Evolutionary conservation across 92 coral and sea anemone genomes (phyloP), one percentile per base, ranked within the genome.

Genomic region (Pocillopora grandis): DNA sequence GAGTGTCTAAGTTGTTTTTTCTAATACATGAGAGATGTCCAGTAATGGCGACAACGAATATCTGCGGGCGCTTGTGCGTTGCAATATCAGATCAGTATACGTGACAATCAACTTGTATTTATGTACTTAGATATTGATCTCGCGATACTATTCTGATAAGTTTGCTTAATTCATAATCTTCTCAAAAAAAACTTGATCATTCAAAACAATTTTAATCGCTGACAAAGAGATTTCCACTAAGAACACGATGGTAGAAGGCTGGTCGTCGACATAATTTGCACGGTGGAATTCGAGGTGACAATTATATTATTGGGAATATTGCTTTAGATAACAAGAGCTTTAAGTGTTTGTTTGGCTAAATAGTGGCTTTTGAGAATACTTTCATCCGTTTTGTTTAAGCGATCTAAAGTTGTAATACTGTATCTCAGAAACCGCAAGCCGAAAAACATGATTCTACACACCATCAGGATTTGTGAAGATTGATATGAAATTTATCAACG

Each of bases 351-450:
- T 81, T 81, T 81, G 77, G 77, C 60, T 71, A 37, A 70, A 81
- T 81, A 81, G 85, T 59, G 85, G 85, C 85, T 56, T 71, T 36
- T 81, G 85, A 81, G 77, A 81, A 81, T 16, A 37, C 62, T n/a
- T 35, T 81, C 60, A 76, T 55, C 69, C 37, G 75, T 37, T 70
- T 70, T 35, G 42, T 10, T 18, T 68, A 68, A 11, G 35, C 21
- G 71, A 67, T 67, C 71, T 67, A 14, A 13, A 66, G 31, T 19
- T 5, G 36, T 7, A 3, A 42, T 42, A 42, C 52, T 42, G 52
- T 42, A 42, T 42, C 52, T 42, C 52, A 42, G 52, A 42, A 42
- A 42, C 52, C 52, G 52, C 52, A 42, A 42, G 52, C 52, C 8
- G 52, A 42, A 42, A 42, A 42, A 42, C 52, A 42, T 7, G 52